These are phyloP conservation scores for Diabrotica virgifera DNA, from an alignment of 1,140 invertebrate genomes.

Conservation along the genomic window DNA sequence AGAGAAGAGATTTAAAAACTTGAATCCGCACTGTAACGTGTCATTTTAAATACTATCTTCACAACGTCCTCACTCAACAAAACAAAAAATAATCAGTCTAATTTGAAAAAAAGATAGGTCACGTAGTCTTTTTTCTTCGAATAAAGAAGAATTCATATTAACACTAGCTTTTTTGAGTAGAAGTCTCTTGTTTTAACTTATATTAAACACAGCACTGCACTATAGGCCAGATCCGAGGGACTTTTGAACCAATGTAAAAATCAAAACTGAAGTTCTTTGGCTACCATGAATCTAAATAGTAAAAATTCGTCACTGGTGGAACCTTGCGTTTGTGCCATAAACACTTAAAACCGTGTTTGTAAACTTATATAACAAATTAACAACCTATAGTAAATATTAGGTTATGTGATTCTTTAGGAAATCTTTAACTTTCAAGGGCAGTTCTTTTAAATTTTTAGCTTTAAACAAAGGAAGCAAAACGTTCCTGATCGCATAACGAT, in stretches of 20 bases:
- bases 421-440: too few species aligned
- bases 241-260: not conserved
- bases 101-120: conserved; percentile 1
- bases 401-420: too few species aligned
- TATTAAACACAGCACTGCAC: conserved; percentile 12
- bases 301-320: too few species aligned
- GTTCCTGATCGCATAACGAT: too few species aligned
- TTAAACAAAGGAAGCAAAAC: too few species aligned
- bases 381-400: too few species aligned
- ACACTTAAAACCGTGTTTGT: too few species aligned
- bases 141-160: conserved; percentile 1
- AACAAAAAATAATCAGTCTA: conserved; percentile 19
- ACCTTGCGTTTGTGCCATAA: too few species aligned
- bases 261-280: too few species aligned
- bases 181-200: conserved; percentile 1
- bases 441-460: too few species aligned
- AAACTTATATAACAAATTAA: too few species aligned
- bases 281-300: too few species aligned
- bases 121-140: not conserved
- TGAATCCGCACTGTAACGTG: conserved; percentile 10
- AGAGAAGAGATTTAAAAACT: conserved; percentile 10
- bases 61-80: conserved; percentile 14
- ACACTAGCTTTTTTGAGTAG: not conserved
- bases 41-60: conserved; percentile 5
- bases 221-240: not conserved